Evolutionary conservation across 2,113 vertebrate genomes (phyloP).

Genomic region (Lynx canadensis): DNA sequence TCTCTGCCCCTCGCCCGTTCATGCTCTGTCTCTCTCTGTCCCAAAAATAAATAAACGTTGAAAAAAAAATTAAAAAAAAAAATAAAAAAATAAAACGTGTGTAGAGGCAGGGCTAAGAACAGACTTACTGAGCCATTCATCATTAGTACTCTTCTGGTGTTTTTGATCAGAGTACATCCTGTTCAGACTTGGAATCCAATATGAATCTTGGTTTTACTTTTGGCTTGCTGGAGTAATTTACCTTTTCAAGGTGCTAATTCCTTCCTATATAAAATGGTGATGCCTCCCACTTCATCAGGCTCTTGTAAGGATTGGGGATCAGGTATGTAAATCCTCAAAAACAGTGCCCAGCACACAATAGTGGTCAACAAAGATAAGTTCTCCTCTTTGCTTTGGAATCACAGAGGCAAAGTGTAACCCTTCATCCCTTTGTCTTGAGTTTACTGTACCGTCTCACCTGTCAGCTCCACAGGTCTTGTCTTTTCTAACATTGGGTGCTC

Average conservation of each 20-base stretch:
- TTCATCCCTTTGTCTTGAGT: not conserved
- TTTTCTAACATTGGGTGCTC: not conserved
- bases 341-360: not conserved
- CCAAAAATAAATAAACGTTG: too few relatives aligned
- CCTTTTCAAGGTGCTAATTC: not conserved
- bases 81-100: not conserved
- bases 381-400: not conserved
- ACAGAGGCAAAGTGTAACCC: not conserved
- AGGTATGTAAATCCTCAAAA: not conserved
- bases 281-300: not conserved
- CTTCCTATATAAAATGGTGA: not conserved
- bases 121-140: not conserved
- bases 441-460: not conserved
- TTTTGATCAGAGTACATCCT: not conserved
- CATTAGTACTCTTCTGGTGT: not conserved
- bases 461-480: not conserved
- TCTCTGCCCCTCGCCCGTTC: too few relatives aligned
- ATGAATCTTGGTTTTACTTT: not conserved
- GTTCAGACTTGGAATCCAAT: not conserved
- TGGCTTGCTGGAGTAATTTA: not conserved
- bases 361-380: not conserved
- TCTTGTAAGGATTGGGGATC: not conserved
- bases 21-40: too few relatives aligned
- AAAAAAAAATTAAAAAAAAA: too few relatives aligned
- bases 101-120: not conserved